A percentile compares a stretch with the other conserved stretches of the same genome.
These are phyloP conservation scores for Gymnogyps californianus DNA, from an alignment of 2,113 vertebrate genomes.

Conservation along the genomic window DNA sequence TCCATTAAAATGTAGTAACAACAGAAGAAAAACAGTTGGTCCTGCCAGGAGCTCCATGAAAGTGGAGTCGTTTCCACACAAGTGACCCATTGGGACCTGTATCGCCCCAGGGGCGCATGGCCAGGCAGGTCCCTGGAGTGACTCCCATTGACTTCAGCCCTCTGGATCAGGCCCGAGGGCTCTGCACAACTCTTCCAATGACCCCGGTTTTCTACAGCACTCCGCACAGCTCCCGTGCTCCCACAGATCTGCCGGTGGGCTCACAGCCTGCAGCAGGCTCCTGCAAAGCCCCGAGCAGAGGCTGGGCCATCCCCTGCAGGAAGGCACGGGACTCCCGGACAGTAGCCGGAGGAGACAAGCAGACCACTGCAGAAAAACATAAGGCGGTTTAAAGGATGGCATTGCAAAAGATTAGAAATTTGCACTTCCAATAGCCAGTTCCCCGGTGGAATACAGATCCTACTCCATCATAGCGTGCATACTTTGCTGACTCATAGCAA, in stretches of 20 bases:
- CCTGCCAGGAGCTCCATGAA: neutral
- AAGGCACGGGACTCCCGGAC: fast-evolving
- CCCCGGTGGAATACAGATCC: neutral
- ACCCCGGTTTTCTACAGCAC: fast-evolving
- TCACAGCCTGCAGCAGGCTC: neutral
- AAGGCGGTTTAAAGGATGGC: neutral
- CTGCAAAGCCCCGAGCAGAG: neutral
- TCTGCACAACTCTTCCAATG: neutral
- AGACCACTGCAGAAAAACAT: neutral
- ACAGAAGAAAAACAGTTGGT: neutral
- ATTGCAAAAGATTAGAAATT: neutral
- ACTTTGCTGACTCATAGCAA: neutral
- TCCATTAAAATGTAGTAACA: neutral
- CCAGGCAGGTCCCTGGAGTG: neutral
- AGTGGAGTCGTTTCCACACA: neutral
- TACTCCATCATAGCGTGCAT: fast-evolving
- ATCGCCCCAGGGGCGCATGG: fast-evolving
- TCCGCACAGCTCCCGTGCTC: fast-evolving
- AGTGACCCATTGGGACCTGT: fast-evolving
- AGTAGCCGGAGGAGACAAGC: neutral
- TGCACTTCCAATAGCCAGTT: neutral
- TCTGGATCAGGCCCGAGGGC: neutral
- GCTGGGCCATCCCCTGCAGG: neutral
- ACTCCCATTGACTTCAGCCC: neutral
- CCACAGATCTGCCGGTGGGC: neutral